Evolutionary conservation across 2,797 vertebrate species (phyloP), one percentile per base, ranked within the genome.

Genomic region (Muraenolepis orangiensis): DNA sequence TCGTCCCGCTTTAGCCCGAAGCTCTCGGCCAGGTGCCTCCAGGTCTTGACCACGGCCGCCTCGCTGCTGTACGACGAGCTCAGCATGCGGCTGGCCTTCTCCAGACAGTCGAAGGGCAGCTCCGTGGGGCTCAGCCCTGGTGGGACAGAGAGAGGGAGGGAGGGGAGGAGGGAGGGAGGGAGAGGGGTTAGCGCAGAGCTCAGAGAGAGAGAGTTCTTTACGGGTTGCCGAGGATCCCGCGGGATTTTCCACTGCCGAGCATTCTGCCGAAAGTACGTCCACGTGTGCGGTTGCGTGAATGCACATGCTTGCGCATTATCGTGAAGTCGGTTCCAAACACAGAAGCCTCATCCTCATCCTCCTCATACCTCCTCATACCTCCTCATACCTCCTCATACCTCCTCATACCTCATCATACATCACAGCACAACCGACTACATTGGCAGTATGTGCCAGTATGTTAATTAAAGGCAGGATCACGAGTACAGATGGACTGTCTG

Each of bases 61-160:
- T 99, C 97, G 0, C 97, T 96, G 92, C 95, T 99, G 92, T 99
- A 99, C 0, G 98, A 98, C 0, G 98, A 94, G 87, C 98, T 99
- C 76, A 99, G 95, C 98, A 99, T 99, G 69, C 98, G 94, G 86
- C 98, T 99, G 10, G 95, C 95, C 91, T 98, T 98, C 93, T 99
- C 98, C 78, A 99, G 91, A 76, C 97, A 99, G 83, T 99, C 97
- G 2, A 99, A 99, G 0, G 98, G 97, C 78, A 99, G 91, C 86
- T 99, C 98, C 0, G 97, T 98, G 51, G 98, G 98, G 85, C 97
- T 99, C 84, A 98, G 93, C 72, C 98, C 98, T 99, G 85, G 1
- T 68, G 34, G 70, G 28, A 29, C 23, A 36, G 40, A 36, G 23
- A n/a, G 40, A 71, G 73, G 29, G 78, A 11, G 36, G 2, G 23